Evolutionary conservation across 2,113 vertebrate genomes (phyloP), one percentile per base, ranked within the genome.

Genomic region (Alectura lathami): DNA sequence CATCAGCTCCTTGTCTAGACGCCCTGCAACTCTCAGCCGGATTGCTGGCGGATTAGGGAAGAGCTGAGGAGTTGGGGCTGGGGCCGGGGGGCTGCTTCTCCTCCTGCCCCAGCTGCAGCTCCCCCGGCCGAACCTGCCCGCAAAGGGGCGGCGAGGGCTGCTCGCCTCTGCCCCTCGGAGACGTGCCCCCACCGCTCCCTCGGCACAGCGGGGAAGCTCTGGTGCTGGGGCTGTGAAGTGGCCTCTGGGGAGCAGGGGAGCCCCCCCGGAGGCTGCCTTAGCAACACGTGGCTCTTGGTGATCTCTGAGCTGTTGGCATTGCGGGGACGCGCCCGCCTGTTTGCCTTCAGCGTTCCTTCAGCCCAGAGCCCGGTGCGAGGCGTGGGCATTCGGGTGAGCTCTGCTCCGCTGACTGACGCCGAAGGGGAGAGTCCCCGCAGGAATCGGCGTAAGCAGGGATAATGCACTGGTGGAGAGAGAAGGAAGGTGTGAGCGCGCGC

Each of bases 241-340:
- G 72, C 50, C 26, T 88, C 63, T 59, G 26, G 64, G 68, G 26
- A 17, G 32, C 3, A 0, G 43, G 47, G 13, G 47, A 68, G 66
- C 38, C 40, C 26, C 0, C 0, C 29, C 47, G 62, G 29, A 80
- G 63, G 85, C 79, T 30, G 42, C 22, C 6, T 24, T 18, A 72
- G 80, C 88, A 94, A 91, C 88, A 83, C 69, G 93, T 93, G 54
- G 47, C 47, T 47, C 34, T 38, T 8, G 47, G 56, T 83, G 70
- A 91, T 48, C 78, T 51, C 0, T 1, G 50, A 77, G 79, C 72
- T 77, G 67, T 42, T 47, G 63, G 47, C 57, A 13, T 38, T 4
- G 1, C 54, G 40, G 78, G 20, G 56, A 13, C 2, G 2, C 53
- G 56, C 32, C 38, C 81, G 68, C 54, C 74, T 0, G 0, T 40